Evolutionary conservation across 2,113 vertebrate species (phyloP).

Genomic region (Rallus limicola): DNA sequence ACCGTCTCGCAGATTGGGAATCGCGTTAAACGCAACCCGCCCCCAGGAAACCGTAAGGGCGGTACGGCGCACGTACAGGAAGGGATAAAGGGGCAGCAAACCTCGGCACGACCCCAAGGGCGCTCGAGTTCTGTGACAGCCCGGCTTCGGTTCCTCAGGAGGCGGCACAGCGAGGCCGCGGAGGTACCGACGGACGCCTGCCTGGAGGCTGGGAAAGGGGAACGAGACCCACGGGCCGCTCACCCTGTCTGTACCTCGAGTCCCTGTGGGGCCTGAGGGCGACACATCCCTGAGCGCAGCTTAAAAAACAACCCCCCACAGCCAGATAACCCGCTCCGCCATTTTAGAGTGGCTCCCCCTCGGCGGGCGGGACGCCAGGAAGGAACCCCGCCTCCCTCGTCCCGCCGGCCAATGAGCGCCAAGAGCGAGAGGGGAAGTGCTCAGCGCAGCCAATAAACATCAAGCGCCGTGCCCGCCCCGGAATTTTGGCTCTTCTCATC

Average conservation of each 20-base stretch:
- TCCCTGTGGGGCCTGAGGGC: rapidly evolving
- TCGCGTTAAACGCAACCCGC: rapidly evolving
- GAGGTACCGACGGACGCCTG: rapidly evolving
- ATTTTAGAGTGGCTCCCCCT: rapidly evolving
- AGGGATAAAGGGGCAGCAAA: rapidly evolving
- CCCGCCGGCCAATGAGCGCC: background rate
- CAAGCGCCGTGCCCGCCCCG: rapidly evolving
- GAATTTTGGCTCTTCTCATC: rapidly evolving
- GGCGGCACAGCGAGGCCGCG: rapidly evolving
- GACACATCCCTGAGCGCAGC: rapidly evolving
- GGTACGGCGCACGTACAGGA: rapidly evolving
- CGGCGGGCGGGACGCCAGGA: rapidly evolving
- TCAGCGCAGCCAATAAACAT: rapidly evolving
- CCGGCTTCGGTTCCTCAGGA: background rate
- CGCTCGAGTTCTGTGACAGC: rapidly evolving
- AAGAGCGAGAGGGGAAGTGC: rapidly evolving
- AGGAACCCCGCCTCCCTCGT: rapidly evolving
- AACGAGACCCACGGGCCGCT: rapidly evolving
- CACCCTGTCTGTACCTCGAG: rapidly evolving
- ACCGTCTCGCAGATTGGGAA: rapidly evolving
- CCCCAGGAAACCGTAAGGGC: rapidly evolving
- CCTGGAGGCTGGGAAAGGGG: rapidly evolving
- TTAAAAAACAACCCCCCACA: rapidly evolving
- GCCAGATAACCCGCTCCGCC: rapidly evolving
- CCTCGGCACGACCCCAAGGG: background rate